phyloP scores from a whole-genome alignment of 2,113 vertebrate species.

The Cnemophilus loriae region DNA sequence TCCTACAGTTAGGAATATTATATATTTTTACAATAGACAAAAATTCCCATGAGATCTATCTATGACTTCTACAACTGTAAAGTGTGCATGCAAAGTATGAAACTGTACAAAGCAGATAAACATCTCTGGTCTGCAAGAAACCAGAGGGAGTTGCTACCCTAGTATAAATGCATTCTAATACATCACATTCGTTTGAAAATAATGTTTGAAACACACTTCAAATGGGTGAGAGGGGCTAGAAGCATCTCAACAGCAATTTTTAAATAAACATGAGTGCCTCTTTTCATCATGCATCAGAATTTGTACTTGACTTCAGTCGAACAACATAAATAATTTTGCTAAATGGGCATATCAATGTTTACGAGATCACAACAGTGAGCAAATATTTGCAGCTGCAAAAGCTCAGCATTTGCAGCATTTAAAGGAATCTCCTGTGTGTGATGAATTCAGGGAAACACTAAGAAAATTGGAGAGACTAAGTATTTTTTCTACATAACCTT shows the following conservation, averaged over 20 bases:
- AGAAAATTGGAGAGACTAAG: not conserved
- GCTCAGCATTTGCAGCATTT: not conserved
- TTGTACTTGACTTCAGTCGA: not conserved
- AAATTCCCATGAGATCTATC: not conserved
- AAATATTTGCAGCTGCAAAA: conserved; percentile 30
- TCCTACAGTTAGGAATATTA: not conserved
- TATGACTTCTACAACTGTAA: not conserved
- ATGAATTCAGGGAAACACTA: not conserved
- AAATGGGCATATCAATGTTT: not conserved
- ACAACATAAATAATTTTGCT: not conserved
- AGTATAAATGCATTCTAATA: not conserved
- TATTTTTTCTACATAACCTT: not conserved
- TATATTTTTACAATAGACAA: not conserved
- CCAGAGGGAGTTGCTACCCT: not conserved
- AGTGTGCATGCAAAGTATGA: not conserved
- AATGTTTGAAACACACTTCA: conserved; percentile 14
- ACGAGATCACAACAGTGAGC: not conserved
- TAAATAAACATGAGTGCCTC: not conserved
- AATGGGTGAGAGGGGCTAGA: not conserved
- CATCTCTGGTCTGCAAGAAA: not conserved
- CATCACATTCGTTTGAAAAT: not conserved
- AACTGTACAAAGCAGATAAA: not conserved
- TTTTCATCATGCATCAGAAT: not conserved
- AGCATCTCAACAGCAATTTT: not conserved
- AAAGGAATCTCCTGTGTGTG: not conserved